Evolutionary conservation across 2,797 vertebrate species (phyloP).

Genomic region (Halcyon smyrnensis): DNA sequence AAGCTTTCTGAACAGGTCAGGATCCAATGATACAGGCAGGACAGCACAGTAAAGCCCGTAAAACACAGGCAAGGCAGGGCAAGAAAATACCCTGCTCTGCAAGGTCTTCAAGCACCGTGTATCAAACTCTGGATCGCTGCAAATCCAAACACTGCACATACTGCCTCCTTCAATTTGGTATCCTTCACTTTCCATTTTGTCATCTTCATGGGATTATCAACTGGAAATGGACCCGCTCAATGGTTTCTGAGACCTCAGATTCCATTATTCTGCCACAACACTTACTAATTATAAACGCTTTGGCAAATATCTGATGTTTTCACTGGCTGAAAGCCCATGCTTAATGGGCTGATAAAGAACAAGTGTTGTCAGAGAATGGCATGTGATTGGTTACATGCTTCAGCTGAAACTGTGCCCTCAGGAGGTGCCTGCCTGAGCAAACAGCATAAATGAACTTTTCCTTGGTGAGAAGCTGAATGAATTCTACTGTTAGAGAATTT

Average conservation of each 20-base stretch:
- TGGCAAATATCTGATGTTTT: slow-evolving; percentile 33
- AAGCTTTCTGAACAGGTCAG: neutral
- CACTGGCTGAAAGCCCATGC: slow-evolving; percentile 48
- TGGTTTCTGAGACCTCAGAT: slow-evolving; percentile 10
- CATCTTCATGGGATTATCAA: neutral
- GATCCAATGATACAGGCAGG: neutral
- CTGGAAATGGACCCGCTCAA: neutral
- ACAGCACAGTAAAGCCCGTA: neutral
- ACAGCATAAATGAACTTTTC: neutral
- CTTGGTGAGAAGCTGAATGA: slow-evolving; percentile 5
- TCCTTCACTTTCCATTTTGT: neutral
- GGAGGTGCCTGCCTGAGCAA: neutral
- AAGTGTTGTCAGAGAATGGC: slow-evolving; percentile 1
- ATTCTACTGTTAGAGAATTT: neutral
- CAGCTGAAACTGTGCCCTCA: slow-evolving; percentile 16
- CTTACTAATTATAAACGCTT: slow-evolving; percentile 40
- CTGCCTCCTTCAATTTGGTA: neutral
- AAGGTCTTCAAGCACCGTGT: neutral
- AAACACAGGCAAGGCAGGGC: neutral
- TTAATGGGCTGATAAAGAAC: slow-evolving; percentile 56
- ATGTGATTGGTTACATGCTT: neutral
- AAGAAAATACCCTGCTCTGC: neutral
- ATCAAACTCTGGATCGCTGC: neutral
- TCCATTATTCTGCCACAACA: slow-evolving; percentile 50
- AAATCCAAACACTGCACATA: neutral